These are phyloP conservation scores for Hirundo rustica DNA, from an alignment of 2,797 vertebrate genomes.

Conservation along the genomic window DNA sequence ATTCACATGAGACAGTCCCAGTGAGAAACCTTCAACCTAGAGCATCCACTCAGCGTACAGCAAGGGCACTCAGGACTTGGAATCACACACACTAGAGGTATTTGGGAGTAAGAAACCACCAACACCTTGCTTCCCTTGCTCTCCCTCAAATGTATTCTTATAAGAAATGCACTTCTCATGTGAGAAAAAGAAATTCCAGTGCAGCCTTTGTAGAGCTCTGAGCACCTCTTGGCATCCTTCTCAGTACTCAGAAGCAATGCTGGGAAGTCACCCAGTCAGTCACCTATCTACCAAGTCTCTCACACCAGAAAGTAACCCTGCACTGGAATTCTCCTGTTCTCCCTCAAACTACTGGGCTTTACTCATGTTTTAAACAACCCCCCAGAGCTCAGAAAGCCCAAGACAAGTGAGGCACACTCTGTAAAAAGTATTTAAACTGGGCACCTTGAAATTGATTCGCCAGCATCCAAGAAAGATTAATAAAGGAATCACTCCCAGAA, in stretches of 20 bases:
- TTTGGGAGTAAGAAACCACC: neutral
- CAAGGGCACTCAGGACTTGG: neutral
- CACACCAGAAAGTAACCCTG: constrained; percentile 14
- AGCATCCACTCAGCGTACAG: neutral
- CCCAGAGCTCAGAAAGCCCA: neutral
- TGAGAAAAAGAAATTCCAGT: neutral
- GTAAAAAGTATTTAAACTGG: constrained; percentile 22
- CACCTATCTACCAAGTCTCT: neutral
- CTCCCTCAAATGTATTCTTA: neutral
- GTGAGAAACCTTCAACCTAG: neutral
- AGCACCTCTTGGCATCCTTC: constrained; percentile 7
- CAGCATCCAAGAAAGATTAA: constrained; percentile 1
- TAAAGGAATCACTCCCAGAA: neutral
- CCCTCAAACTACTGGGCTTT: constrained; percentile 12
- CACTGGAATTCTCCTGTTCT: constrained; percentile 35
- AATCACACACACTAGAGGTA: neutral
- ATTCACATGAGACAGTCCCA: neutral
- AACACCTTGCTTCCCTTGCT: neutral
- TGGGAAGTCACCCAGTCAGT: neutral
- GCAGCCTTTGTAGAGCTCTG: constrained; percentile 28
- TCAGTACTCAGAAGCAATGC: neutral
- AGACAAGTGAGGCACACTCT: constrained; percentile 3
- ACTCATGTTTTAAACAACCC: constrained; percentile 1
- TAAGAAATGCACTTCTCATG: neutral
- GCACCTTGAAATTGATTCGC: neutral